Base-by-base conservation (phyloP, 1,140 invertebrate genomes). In the Tetraneura akinire region DNA sequence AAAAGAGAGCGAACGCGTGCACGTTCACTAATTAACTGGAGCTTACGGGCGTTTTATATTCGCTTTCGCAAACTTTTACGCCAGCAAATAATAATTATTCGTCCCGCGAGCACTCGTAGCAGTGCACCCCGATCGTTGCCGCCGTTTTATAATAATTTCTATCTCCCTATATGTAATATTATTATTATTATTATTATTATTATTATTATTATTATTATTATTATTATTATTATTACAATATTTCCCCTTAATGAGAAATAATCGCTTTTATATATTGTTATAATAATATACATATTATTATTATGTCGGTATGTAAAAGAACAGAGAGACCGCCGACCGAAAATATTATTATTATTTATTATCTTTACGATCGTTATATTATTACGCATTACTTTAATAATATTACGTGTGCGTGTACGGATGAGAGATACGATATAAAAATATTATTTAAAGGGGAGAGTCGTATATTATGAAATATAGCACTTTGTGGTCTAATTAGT, bases 241-340 rank as follows among this genome's bases (percentile, higher is more conserved):
- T 51, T 49, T 47, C 16, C 21, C 23, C 10, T 23, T 71, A 71
- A 71, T 51, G 47, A 71, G 21, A 51, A 71, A 51, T 71, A 51
- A 71, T 71, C 68, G 68, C 45, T 51, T 49, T 70, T 70, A 23
- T 45, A 13, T n/a, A n/a, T n/a, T n/a, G n/a, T n/a, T n/a, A n/a
- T n/a, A n/a, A n/a, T n/a, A n/a, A n/a, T n/a, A n/a, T n/a, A n/a
- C n/a, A n/a, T n/a, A n/a, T n/a, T n/a, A n/a, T n/a, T n/a, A n/a
- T n/a, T n/a, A n/a, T n/a, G n/a, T 23, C 14, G 55, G 21, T 23
- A 11, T 14, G 49, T 16, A 18, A 49, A 45, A 45, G 53, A 55
- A n/a, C 3, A 16, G 23, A 23, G 4, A 13, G 55, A 14, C 13
- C 23, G 10, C 23, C 21, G 23, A 11, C 49, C 55, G 10, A 55